phyloP scores from a whole-genome alignment of 2,113 vertebrate species.

The Butorides virescens region DNA sequence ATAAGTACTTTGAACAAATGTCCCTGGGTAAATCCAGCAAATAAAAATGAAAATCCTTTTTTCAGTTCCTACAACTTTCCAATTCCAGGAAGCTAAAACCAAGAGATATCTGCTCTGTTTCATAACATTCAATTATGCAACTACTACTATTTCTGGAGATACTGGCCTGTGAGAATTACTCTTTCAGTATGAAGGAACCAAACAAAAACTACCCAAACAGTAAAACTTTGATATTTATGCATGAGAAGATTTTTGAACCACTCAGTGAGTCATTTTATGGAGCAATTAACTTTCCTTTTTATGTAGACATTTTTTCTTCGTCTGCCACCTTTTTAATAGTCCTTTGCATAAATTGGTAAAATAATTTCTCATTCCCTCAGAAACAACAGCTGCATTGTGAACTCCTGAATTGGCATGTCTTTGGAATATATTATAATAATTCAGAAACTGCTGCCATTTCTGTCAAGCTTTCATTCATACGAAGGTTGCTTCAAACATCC shows the following conservation, averaged over 20 bases:
- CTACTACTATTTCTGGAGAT: slow-evolving; percentile 16
- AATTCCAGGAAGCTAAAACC: not conserved
- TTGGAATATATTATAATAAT: slow-evolving; percentile 62
- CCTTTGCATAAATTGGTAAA: slow-evolving; percentile 59
- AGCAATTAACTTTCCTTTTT: slow-evolving; percentile 60
- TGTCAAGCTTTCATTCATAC: slow-evolving; percentile 53
- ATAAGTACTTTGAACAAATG: not conserved
- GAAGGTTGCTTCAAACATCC: not conserved
- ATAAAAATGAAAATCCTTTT: not conserved
- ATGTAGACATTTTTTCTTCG: slow-evolving; percentile 54
- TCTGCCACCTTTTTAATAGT: slow-evolving; percentile 61
- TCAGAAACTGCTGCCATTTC: slow-evolving; percentile 50
- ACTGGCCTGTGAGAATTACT: not conserved
- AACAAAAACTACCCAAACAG: slow-evolving; percentile 47
- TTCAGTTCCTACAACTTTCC: not conserved
- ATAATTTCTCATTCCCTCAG: slow-evolving; percentile 60
- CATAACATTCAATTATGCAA: not conserved
- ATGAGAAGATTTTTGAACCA: slow-evolving; percentile 50
- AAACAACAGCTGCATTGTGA: slow-evolving; percentile 70
- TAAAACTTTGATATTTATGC: slow-evolving; percentile 61
- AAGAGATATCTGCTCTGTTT: slow-evolving; percentile 11
- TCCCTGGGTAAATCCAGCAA: not conserved
- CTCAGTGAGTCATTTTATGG: slow-evolving; percentile 60
- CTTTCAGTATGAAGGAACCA: slow-evolving; percentile 5
- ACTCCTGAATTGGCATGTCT: slow-evolving; percentile 61